Percentiles rank a stretch among this genome's conserved stretches.
Evolutionary conservation across 2,113 vertebrate species (phyloP).

Genomic region (Sciurus niger): DNA sequence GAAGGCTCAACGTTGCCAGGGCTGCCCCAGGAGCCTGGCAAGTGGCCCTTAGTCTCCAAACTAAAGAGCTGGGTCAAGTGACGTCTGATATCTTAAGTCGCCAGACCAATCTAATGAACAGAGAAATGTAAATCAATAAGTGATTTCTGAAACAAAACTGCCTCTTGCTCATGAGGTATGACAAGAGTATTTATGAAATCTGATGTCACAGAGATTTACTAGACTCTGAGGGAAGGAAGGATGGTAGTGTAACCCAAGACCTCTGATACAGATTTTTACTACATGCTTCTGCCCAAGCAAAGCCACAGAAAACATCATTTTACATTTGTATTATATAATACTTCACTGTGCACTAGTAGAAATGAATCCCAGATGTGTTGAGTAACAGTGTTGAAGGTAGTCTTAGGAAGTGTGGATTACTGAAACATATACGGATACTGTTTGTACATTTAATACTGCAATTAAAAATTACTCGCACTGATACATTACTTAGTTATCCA

Average conservation of each 20-base stretch:
- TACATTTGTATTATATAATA: neutral
- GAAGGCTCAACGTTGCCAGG: slow-evolving; percentile 42
- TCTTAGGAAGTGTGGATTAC: slow-evolving; percentile 6
- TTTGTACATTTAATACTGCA: neutral
- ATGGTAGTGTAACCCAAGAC: neutral
- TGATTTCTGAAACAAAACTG: slow-evolving; percentile 38
- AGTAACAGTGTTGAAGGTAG: neutral
- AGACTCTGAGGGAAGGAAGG: slow-evolving; percentile 49
- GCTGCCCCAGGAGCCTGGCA: slow-evolving; percentile 40
- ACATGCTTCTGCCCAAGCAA: neutral
- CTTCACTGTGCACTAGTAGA: neutral
- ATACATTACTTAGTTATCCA: slow-evolving; percentile 5
- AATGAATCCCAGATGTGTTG: neutral
- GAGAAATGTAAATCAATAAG: slow-evolving; percentile 63
- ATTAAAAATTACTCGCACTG: slow-evolving; percentile 13
- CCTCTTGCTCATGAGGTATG: neutral
- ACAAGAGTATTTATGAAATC: neutral
- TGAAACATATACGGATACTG: neutral
- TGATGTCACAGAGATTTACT: neutral
- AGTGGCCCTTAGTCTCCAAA: too few species aligned
- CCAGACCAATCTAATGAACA: slow-evolving; percentile 63
- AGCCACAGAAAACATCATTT: neutral
- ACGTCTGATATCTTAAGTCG: slow-evolving; percentile 74
- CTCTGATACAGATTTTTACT: neutral
- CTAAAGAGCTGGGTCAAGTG: slow-evolving; percentile 27